Evolutionary conservation across 2,797 vertebrate species (phyloP).

Genomic region (Ptychadena robeensis): DNA sequence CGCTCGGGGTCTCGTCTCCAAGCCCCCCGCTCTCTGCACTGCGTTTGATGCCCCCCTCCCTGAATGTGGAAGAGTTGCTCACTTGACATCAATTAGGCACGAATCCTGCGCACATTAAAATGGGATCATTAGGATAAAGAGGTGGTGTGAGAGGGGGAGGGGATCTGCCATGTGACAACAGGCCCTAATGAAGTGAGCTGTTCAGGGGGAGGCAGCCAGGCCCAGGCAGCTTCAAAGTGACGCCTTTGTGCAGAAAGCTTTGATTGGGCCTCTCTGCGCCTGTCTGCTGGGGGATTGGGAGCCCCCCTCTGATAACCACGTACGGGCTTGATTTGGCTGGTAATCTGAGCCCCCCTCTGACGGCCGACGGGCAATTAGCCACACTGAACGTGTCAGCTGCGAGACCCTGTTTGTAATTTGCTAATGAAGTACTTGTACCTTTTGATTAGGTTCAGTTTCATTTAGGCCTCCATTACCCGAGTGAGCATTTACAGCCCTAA

Average conservation of each 20-base stretch:
- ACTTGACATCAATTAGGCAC: constrained; percentile 97
- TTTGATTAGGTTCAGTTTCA: constrained; percentile 87
- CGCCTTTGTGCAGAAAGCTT: constrained; percentile 78
- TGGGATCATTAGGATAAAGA: constrained; percentile 94
- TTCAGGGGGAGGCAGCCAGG: constrained; percentile 64
- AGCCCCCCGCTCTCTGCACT: constrained; percentile 57
- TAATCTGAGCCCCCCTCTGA: constrained; percentile 69
- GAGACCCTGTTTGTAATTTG: constrained; percentile 90
- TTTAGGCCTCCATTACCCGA: constrained; percentile 83
- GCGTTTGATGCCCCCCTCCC: constrained; percentile 76
- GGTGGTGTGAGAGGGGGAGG: constrained; percentile 66
- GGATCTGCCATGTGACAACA: constrained; percentile 73
- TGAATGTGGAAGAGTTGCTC: constrained; percentile 88
- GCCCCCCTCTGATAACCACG: constrained; percentile 78
- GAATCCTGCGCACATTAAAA: constrained; percentile 88
- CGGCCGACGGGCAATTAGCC: constrained; percentile 84
- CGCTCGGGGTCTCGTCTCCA: constrained; percentile 68
- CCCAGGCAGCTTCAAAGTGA: constrained; percentile 79
- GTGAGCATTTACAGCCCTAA: constrained; percentile 81
- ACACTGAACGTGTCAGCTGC: constrained; percentile 85
- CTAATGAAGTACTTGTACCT: constrained; percentile 95
- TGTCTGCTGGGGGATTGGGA: constrained; percentile 74
- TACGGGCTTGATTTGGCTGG: constrained; percentile 81
- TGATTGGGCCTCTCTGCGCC: constrained; percentile 78
- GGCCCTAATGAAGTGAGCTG: constrained; percentile 85